Conservation (phyloP, 2,113 vertebrate genomes). For the Carassius carassius region DNA sequence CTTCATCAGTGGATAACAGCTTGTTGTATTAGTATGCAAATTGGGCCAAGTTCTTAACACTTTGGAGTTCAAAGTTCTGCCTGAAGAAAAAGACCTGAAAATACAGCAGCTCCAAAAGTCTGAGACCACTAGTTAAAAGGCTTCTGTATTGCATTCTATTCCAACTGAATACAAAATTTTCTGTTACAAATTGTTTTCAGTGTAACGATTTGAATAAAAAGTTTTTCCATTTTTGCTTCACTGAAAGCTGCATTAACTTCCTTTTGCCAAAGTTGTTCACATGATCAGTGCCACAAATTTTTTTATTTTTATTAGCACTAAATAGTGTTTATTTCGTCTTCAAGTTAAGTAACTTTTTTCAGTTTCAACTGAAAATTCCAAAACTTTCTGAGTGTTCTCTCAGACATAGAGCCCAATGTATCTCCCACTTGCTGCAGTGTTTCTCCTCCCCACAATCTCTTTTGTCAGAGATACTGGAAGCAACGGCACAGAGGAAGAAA, state of each 20-base stretch:
- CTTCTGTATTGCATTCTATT: neutral
- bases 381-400: slow-evolving; percentile 4
- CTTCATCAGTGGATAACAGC: slow-evolving; percentile 8
- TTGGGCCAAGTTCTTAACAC: neutral
- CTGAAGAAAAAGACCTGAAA: slow-evolving; percentile 19
- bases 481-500: slow-evolving; percentile 13
- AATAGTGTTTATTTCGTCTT: neutral
- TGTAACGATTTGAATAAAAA: neutral
- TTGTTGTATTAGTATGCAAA: slow-evolving; percentile 6
- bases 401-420: neutral
- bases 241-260: neutral
- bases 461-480: slow-evolving; percentile 31
- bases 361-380: neutral
- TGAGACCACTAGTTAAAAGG: neutral
- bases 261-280: neutral
- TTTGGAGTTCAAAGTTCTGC: slow-evolving; percentile 11
- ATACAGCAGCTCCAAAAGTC: neutral
- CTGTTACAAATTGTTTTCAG: neutral
- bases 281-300: neutral
- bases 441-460: slow-evolving; percentile 15
- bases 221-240: neutral
- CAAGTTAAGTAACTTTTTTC: neutral
- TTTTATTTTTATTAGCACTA: neutral
- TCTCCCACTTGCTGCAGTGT: slow-evolving; percentile 9
- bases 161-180: neutral